These are phyloP conservation scores for Gyrodactylus salaris DNA, from an alignment of 1,140 invertebrate species.

Conservation along the genomic window DNA sequence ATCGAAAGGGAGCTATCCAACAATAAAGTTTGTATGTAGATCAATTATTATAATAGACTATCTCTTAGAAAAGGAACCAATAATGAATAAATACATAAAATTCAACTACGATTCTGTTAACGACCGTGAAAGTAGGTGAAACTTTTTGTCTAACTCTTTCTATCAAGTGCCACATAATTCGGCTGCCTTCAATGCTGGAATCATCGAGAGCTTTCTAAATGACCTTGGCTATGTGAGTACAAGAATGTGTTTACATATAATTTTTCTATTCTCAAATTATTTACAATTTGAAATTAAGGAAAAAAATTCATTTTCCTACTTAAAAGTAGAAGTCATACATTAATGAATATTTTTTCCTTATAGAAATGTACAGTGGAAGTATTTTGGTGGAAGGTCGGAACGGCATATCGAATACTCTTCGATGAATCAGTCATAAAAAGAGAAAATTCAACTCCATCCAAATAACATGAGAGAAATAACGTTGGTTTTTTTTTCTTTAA, in stretches of 20 bases:
- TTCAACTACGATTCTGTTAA: conserved; percentile 39
- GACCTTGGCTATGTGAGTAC: conserved; percentile 65
- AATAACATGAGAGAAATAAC: too few species aligned
- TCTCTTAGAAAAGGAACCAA: conserved; percentile 81
- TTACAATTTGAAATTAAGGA: too few species aligned
- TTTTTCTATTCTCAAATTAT: background rate
- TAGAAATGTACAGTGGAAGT: background rate
- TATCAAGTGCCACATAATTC: conserved; percentile 43
- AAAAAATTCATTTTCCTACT: too few species aligned
- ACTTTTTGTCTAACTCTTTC: conserved; percentile 2
- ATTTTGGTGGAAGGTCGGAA: background rate
- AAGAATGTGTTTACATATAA: background rate
- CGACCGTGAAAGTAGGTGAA: conserved; percentile 45
- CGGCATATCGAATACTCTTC: background rate
- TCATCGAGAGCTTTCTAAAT: conserved; percentile 70
- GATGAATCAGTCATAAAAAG: background rate
- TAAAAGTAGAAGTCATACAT: too few species aligned
- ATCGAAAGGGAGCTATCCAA: conserved; percentile 6
- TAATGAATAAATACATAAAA: conserved; percentile 71
- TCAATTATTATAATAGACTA: conserved; percentile 28
- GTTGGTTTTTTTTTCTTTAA: too few species aligned
- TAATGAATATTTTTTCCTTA: too few species aligned
- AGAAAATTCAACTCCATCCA: background rate
- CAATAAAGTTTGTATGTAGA: background rate
- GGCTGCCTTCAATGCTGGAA: conserved; percentile 86